A percentile compares a stretch with the other conserved stretches of the same genome.
phyloP scores from a whole-genome alignment of 2,797 vertebrate species.

The Taeniopygia guttata region DNA sequence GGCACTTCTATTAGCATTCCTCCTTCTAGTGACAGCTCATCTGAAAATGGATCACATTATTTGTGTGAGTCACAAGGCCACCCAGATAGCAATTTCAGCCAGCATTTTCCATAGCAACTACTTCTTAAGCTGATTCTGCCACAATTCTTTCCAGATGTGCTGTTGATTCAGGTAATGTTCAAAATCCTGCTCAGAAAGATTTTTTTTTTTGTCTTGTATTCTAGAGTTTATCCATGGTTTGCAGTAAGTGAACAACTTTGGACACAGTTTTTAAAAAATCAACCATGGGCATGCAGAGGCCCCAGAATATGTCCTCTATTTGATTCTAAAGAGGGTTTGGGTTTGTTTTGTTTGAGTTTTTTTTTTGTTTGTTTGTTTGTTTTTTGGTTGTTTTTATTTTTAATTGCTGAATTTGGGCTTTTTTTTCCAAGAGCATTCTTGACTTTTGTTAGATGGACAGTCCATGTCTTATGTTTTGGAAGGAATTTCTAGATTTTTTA shows the following conservation, averaged over 20 bases:
- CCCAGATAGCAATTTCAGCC: slow-evolving; percentile 53
- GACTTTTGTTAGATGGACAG: background rate
- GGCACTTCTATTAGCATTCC: slow-evolving; percentile 3
- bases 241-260: background rate
- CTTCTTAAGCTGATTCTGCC: slow-evolving; percentile 41
- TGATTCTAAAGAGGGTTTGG: background rate
- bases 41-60: slow-evolving; percentile 40
- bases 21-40: slow-evolving; percentile 17
- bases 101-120: slow-evolving; percentile 59
- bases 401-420: background rate
- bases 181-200: slow-evolving; percentile 12
- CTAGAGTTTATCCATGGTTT: slow-evolving; percentile 1
- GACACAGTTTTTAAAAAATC: background rate
- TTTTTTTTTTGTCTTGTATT: slow-evolving; percentile 15
- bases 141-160: slow-evolving; percentile 73
- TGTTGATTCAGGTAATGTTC: slow-evolving; percentile 61
- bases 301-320: background rate
- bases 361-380: background rate
- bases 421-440: background rate
- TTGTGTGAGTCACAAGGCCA: slow-evolving; percentile 66
- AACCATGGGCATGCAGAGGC: background rate
- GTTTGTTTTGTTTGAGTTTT: no score
- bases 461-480: background rate
- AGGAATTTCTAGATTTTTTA: background rate
- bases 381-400: no score